Base-by-base conservation (phyloP, 2,888 invertebrate genomes). In the Polydrusus tereticollis region DNA sequence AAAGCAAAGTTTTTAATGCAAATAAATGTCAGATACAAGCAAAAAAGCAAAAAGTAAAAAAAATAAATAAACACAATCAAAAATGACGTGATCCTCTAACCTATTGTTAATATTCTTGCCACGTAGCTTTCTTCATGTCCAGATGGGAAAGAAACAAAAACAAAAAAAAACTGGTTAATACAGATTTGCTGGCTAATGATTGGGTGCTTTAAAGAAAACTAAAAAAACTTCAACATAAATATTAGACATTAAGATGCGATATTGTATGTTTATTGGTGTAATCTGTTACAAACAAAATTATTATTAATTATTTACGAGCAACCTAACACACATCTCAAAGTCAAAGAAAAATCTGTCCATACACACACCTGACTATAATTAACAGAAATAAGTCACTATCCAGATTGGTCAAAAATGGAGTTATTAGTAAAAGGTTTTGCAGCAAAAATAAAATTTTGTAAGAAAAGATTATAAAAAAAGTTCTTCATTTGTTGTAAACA, bases 21-120 rank as follows among this genome's bases (percentile, higher is more conserved):
- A 18, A 38, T n/a, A 59, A 20, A 38, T 41, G 21, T 23, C 18
- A 57, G 18, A 21, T 14, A n/a, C 23, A 64, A 62, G 23, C 67
- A n/a, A 60, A 29, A 69, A 65, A 55, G 64, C 60, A 57, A 65
- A 65, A 69, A 69, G 63, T 16, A 64, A 38, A 55, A 55, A 43
- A 71, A 66, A 70, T 38, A 55, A 64, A 52, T 69, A 69, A 69
- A 59, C 23, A 69, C 33, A 74, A 18, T 52, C 26, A 69, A 55
- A 38, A 62, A 69, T 43, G 52, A 82, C 83, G 85, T 83, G 85
- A 82, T 83, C 87, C 88, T 89, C 90, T 91, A 90, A 92, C 92
- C 92, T 92, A 91, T 90, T 91, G 74, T 78, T 80, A 86, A 92
- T 87, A 87, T 89, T 91, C 88, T 92, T 92, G 89, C 93, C 93